Base-by-base conservation (phyloP, 2,113 vertebrate genomes). In the Calonectris borealis region DNA sequence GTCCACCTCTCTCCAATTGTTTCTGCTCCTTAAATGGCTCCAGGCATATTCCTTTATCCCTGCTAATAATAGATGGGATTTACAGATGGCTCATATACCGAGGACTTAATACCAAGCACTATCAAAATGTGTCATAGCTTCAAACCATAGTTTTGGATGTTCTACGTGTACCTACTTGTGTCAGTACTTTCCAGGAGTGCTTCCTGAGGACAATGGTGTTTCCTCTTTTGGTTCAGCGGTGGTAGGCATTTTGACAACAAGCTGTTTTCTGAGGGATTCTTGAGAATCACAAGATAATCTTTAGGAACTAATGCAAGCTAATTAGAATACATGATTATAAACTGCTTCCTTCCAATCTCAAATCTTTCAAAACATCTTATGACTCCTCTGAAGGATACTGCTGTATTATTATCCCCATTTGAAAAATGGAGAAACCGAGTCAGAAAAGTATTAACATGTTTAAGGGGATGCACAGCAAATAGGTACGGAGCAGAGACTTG, bases 61-160 rank as follows among this genome's bases (percentile, higher is more conserved):
- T 90, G 20, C 95, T 95, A 96, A 96, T 94, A 97, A 97, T 97
- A 97, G 93, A 51, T 86, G 42, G 61, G 84, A 85, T 97, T 97
- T 96, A 85, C 93, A 95, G 38, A 87, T 70, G 73, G 73, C 78
- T 95, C 55, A 44, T 96, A 25, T 96, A 75, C 70, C 84, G 62
- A 64, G 82, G 36, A 69, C 71, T 93, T 95, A 87, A 93, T 91
- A 51, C 73, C 10, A 34, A 89, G 66, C 58, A n/a, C 84, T 90
- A 70, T 87, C 62, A 95, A 97, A 96, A 95, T 60, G 49, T 94
- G 58, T 89, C 72, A 81, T 34, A 75, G 68, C 61, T 76, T 86
- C 81, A 94, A 82, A 83, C 34, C 54, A 9, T 48, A 31, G n/a
- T 94, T 93, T 89, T 93, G 73, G 52, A 66, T 83, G 77, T 79